Conservation (phyloP, 2,113 vertebrate genomes). For the Gorilla gorilla region DNA sequence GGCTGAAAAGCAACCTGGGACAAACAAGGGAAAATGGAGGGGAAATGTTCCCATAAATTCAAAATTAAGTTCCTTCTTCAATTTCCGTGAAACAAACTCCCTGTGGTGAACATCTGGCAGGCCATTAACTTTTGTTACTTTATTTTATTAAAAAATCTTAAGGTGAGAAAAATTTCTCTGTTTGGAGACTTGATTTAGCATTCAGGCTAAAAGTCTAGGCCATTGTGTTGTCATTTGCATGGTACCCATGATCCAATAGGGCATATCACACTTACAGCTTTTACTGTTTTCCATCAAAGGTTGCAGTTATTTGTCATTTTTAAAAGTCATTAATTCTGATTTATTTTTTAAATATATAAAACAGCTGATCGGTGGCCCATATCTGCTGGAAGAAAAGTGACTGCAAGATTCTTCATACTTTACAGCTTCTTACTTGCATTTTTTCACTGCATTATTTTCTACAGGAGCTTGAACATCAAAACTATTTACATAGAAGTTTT, state of each 20-base stretch:
- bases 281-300: slow-evolving; percentile 47
- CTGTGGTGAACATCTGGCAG: slow-evolving; percentile 65
- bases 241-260: not conserved
- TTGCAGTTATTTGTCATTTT: slow-evolving; percentile 2
- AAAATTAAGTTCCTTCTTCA: slow-evolving; percentile 79
- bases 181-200: slow-evolving; percentile 3
- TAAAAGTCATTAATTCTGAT: not conserved
- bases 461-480: slow-evolving; percentile 60
- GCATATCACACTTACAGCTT: not conserved
- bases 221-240: not conserved
- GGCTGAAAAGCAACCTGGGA: slow-evolving; percentile 24
- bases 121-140: slow-evolving; percentile 65
- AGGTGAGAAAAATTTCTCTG: slow-evolving; percentile 49
- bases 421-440: slow-evolving; percentile 48
- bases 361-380: slow-evolving; percentile 46
- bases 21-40: slow-evolving; percentile 55
- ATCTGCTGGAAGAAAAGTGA: slow-evolving; percentile 44
- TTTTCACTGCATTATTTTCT: slow-evolving; percentile 70
- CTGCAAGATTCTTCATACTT: slow-evolving; percentile 21
- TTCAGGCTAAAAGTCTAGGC: not conserved
- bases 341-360: slow-evolving; percentile 53
- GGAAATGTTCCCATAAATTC: slow-evolving; percentile 68
- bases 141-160: slow-evolving; percentile 72
- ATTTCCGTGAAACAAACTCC: slow-evolving; percentile 65
- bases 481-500: slow-evolving; percentile 72